Conservation (phyloP, 2,797 vertebrate species). For the Otolemur crassicaudatus region DNA sequence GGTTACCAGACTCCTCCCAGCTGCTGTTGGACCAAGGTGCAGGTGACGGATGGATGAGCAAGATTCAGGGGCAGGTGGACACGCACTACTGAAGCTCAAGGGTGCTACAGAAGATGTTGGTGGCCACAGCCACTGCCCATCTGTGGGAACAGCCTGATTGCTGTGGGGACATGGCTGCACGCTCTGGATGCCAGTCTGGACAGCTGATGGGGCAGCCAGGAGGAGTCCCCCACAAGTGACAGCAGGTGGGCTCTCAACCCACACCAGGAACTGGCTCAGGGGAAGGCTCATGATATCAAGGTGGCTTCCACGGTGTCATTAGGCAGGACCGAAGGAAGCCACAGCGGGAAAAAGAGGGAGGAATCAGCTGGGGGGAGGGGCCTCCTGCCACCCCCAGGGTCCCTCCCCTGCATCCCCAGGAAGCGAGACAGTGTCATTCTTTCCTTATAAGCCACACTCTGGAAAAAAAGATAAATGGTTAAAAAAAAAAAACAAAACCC, state of each 20-base stretch:
- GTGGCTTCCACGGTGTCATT: fast-evolving
- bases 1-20: neutral
- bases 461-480: neutral
- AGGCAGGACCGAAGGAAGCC: neutral
- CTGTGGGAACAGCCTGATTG: neutral
- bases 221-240: neutral
- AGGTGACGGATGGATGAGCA: neutral
- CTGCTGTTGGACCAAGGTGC: neutral
- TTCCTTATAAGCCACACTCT: neutral
- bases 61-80: neutral
- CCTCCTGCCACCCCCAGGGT: neutral
- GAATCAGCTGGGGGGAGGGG: neutral
- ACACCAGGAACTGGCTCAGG: neutral
- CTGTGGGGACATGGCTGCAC: neutral
- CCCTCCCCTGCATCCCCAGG: too few species aligned
- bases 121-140: fast-evolving
- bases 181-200: neutral
- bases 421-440: neutral
- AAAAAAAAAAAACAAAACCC: neutral
- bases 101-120: neutral
- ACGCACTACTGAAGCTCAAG: neutral
- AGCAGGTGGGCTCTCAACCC: neutral
- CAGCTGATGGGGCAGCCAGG: neutral
- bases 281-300: neutral
- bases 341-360: too few species aligned